phyloP scores from a whole-genome alignment of 2,797 vertebrate species.

The Dendrocincla fuliginosa region DNA sequence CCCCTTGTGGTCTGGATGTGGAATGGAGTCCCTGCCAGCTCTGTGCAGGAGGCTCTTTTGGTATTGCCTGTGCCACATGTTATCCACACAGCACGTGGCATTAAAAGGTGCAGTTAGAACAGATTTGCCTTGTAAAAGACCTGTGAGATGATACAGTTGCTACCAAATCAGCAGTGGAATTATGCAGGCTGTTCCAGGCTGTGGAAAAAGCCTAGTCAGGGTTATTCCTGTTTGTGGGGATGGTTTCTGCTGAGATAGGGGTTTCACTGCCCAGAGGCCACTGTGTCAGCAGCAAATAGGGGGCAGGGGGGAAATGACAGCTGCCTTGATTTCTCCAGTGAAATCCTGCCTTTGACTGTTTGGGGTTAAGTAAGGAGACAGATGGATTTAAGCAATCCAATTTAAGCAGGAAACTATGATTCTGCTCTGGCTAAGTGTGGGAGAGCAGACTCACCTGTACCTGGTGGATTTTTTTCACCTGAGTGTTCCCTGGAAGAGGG shows the following conservation, averaged over 20 bases:
- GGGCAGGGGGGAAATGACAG: not conserved
- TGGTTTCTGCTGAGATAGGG: not conserved
- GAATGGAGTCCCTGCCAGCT: not conserved
- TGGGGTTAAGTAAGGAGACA: accelerated
- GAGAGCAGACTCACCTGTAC: not conserved
- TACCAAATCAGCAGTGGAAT: not conserved
- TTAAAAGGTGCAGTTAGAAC: not conserved
- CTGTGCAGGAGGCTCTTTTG: not conserved
- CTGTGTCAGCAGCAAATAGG: not conserved
- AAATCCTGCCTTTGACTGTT: not conserved
- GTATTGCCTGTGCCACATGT: not conserved
- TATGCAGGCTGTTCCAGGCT: not conserved
- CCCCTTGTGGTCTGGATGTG: accelerated
- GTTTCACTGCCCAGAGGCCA: accelerated
- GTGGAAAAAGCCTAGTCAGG: not conserved
- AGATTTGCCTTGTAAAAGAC: not conserved
- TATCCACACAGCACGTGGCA: accelerated
- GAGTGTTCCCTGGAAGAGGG: not conserved
- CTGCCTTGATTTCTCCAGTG: not conserved
- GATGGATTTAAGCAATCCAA: not conserved
- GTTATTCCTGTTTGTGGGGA: not conserved
- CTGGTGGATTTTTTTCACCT: not conserved
- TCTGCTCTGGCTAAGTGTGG: not conserved
- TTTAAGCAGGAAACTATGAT: not conserved
- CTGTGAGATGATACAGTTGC: accelerated